phyloP scores from a whole-genome alignment of 2,113 vertebrate genomes.

The Pseudonaja textilis region DNA sequence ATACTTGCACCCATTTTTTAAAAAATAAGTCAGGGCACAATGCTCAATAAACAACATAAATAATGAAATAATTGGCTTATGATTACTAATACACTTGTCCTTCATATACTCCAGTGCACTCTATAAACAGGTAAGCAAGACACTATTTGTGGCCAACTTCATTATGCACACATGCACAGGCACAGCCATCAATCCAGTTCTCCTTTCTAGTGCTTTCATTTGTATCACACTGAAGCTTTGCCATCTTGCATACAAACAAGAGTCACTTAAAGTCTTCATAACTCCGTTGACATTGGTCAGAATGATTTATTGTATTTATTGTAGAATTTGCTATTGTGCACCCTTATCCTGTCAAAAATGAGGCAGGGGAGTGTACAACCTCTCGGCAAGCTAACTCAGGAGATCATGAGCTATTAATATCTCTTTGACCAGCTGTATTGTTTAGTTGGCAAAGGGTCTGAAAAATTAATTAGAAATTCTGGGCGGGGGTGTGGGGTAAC shows the following conservation, averaged over 20 bases:
- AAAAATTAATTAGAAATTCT: slow-evolving; percentile 36
- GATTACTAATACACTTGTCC: not conserved
- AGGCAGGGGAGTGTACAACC: not conserved
- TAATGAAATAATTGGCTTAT: not conserved
- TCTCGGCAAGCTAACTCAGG: slow-evolving; percentile 38
- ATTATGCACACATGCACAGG: not conserved
- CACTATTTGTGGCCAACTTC: not conserved
- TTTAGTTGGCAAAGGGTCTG: slow-evolving; percentile 25
- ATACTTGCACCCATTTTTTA: not conserved
- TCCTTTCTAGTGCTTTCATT: not conserved
- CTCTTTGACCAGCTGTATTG: slow-evolving; percentile 33
- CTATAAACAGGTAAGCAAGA: not conserved
- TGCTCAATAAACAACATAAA: not conserved
- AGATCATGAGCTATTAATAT: slow-evolving; percentile 36
- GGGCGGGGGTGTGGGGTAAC: slow-evolving; percentile 10
- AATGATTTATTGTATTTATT: slow-evolving; percentile 46
- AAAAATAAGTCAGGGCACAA: not conserved
- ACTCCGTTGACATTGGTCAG: slow-evolving; percentile 34
- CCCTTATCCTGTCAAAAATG: slow-evolving; percentile 4
- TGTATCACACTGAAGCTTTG: slow-evolving; percentile 4
- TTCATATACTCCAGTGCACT: not conserved
- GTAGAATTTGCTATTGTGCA: slow-evolving; percentile 12
- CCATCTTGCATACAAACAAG: slow-evolving; percentile 4
- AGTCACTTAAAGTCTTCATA: slow-evolving; percentile 36
- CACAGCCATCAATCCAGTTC: not conserved